These are phyloP conservation scores for Callithrix jacchus DNA, from an alignment of 2,113 vertebrate genomes.

Conservation along the genomic window DNA sequence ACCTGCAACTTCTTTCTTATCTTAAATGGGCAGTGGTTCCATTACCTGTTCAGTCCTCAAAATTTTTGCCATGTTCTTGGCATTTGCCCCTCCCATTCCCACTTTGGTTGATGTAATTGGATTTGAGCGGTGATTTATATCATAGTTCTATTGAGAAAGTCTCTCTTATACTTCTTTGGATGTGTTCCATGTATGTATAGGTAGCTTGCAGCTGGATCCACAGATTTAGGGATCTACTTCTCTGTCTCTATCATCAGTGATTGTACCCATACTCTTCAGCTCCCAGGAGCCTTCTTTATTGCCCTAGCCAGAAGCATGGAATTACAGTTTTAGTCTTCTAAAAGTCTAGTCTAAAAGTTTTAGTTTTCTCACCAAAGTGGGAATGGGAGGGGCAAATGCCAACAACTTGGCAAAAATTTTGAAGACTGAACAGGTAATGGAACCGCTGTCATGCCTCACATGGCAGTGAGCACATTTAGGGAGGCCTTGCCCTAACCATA, in stretches of 20 bases:
- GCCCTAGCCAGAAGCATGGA: not conserved
- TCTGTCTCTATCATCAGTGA: not conserved
- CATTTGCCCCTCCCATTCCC: not conserved
- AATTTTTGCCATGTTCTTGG: not conserved
- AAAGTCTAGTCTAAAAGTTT: too few species aligned
- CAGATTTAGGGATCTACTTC: not conserved
- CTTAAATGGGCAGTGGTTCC: not conserved
- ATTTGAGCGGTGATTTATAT: not conserved
- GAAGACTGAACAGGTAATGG: too few species aligned
- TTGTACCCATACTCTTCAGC: not conserved
- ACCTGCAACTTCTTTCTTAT: constrained; percentile 12
- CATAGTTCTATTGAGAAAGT: not conserved
- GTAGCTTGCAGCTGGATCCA: not conserved
- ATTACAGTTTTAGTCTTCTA: not conserved
- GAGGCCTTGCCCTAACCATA: not conserved
- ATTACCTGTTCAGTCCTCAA: not conserved
- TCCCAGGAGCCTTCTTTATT: not conserved
- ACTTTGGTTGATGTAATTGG: not conserved
- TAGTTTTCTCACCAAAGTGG: too few species aligned
- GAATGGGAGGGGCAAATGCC: too few species aligned
- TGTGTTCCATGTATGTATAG: not conserved
- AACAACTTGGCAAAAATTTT: too few species aligned
- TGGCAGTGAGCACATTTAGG: not conserved
- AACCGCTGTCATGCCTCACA: not conserved
- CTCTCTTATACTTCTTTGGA: not conserved